Conservation (phyloP, 2,797 vertebrate species). For the Pangasius macronema region DNA sequence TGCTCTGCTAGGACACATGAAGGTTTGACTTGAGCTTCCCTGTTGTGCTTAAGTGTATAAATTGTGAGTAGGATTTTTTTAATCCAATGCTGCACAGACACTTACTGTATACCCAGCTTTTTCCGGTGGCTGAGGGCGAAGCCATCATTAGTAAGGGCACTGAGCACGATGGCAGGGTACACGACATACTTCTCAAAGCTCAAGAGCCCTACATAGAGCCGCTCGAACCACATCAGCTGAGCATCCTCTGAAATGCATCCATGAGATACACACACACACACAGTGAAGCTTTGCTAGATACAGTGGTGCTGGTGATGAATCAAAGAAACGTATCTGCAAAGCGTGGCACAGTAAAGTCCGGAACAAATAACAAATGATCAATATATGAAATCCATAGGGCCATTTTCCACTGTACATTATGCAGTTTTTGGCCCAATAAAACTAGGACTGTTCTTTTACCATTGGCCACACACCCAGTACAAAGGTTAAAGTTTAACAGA, state of each 20-base stretch:
- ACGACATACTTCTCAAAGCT: slow-evolving; percentile 96
- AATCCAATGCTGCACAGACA: slow-evolving; percentile 45
- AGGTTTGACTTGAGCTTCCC: background rate
- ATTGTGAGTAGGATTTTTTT: background rate
- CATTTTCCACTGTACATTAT: background rate
- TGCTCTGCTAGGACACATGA: background rate
- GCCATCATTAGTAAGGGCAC: slow-evolving; percentile 91
- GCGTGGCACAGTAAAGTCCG: background rate
- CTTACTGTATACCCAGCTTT: slow-evolving; percentile 94
- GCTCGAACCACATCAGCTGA: slow-evolving; percentile 98
- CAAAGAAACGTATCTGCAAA: background rate
- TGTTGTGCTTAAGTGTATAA: background rate
- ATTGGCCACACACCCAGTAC: background rate
- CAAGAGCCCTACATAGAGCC: slow-evolving; percentile 92
- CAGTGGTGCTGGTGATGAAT: background rate
- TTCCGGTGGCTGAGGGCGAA: slow-evolving; percentile 92
- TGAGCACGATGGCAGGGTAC: slow-evolving; percentile 93
- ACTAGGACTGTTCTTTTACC: background rate
- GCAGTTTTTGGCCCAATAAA: background rate
- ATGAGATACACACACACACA: background rate
- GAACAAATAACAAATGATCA: background rate
- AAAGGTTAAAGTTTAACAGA: background rate
- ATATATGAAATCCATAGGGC: background rate
- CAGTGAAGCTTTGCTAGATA: background rate
- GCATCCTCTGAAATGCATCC: slow-evolving; percentile 82